Percentiles rank a stretch among this genome's conserved stretches.
These are phyloP conservation scores for Amiota minor DNA, from an alignment of 2,888 invertebrate species.

Conservation along the genomic window DNA sequence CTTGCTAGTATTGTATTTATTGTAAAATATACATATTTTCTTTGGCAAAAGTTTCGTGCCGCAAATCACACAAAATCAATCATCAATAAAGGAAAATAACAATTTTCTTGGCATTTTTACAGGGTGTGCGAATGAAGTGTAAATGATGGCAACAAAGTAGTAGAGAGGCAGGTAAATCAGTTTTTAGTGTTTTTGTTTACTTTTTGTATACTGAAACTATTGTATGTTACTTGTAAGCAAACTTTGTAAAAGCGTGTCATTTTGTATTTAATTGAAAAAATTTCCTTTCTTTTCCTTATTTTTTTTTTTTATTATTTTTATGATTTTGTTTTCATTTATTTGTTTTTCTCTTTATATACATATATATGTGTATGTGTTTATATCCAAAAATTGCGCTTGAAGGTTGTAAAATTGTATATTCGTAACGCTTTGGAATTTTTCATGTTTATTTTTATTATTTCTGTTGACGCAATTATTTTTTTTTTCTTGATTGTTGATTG, in stretches of 20 bases:
- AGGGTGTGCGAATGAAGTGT: background rate
- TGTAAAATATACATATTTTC: slow-evolving; percentile 6
- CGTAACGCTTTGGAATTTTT: no score
- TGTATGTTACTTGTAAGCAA: slow-evolving; percentile 4
- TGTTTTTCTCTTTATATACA: slow-evolving; percentile 11
- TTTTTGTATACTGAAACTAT: background rate
- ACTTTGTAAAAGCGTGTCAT: background rate
- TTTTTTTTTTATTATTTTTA: background rate
- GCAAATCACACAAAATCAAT: background rate
- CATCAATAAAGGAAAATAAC: background rate
- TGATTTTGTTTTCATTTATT: background rate
- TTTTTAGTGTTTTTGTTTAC: background rate
- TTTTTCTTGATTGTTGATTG: slow-evolving; percentile 9
- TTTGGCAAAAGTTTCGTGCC: background rate
- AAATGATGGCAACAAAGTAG: no score
- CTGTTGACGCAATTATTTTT: slow-evolving; percentile 9
- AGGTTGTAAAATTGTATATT: slow-evolving; percentile 14
- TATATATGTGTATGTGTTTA: no score
- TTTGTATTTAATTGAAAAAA: slow-evolving; percentile 21
- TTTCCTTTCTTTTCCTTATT: background rate
- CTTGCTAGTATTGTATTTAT: background rate
- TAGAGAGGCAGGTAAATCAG: no score
- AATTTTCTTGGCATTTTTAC: background rate
- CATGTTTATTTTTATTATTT: slow-evolving; percentile 20
- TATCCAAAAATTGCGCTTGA: background rate